Evolutionary conservation across 2,888 invertebrate species (phyloP).

Genomic region (Mactromeris polynyma): DNA sequence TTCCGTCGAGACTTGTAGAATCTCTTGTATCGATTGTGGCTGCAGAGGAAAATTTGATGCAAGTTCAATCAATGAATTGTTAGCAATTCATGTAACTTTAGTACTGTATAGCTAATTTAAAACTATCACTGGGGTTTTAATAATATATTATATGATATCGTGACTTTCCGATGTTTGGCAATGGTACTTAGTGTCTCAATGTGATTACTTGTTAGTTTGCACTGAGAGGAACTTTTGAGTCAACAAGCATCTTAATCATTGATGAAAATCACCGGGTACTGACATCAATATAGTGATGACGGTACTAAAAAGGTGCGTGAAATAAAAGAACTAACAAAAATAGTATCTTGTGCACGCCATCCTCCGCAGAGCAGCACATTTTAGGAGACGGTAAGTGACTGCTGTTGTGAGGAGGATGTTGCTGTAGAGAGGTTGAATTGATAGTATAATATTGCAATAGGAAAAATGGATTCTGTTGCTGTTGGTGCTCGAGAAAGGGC

Average conservation of each 20-base stretch:
- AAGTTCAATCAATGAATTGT: background rate
- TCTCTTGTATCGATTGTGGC: background rate
- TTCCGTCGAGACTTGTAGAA: background rate
- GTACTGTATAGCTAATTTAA: conserved; percentile 4
- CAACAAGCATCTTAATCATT: background rate
- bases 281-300: too few species aligned
- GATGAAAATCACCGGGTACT: background rate
- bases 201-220: background rate
- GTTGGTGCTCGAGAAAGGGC: too few species aligned
- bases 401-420: too few species aligned
- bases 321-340: too few species aligned
- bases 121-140: conserved; percentile 12
- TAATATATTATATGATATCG: background rate
- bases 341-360: too few species aligned
- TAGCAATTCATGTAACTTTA: background rate
- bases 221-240: background rate
- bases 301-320: too few species aligned
- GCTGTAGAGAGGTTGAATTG: too few species aligned
- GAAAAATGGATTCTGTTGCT: too few species aligned
- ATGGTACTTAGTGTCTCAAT: background rate
- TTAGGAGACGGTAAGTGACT: too few species aligned
- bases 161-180: background rate
- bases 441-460: too few species aligned
- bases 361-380: too few species aligned
- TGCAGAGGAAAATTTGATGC: conserved; percentile 13